These are phyloP conservation scores for Camponotus pennsylvanicus DNA, from an alignment of 1,140 invertebrate species.

Conservation along the genomic window DNA sequence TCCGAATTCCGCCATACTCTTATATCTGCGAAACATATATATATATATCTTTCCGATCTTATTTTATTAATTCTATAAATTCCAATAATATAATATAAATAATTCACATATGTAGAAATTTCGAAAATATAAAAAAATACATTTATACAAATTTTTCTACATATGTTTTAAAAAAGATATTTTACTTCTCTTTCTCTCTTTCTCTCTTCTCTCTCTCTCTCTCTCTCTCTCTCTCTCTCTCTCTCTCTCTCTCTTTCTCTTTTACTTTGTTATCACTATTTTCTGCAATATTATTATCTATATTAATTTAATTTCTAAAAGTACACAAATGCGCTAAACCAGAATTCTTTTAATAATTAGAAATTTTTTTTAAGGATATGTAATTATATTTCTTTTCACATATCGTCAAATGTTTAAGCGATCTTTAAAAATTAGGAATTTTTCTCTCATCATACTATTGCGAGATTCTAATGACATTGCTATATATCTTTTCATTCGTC, in stretches of 20 bases:
- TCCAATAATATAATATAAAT: background rate
- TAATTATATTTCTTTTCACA: background rate
- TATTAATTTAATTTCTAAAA: background rate
- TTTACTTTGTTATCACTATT: background rate
- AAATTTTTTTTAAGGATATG: background rate
- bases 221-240: background rate
- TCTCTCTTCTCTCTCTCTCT: background rate
- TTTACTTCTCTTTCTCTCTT: background rate
- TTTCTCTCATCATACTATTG: background rate
- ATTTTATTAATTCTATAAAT: background rate
- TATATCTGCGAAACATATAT: constrained; percentile 86
- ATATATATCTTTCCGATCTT: background rate
- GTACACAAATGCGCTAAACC: no score
- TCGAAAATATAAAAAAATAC: background rate
- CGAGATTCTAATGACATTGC: background rate
- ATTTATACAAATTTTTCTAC: background rate
- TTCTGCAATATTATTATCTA: background rate
- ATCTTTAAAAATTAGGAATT: background rate
- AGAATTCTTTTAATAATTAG: background rate
- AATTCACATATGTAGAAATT: background rate
- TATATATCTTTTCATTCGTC: constrained; percentile 1
- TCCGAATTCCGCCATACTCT: constrained; percentile 88
- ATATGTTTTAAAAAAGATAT: no score
- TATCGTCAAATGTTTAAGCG: no score
- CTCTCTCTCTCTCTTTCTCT: background rate